These are phyloP conservation scores for Trichomalopsis sarcophagae DNA, from an alignment of 1,140 invertebrate genomes.

Conservation along the genomic window DNA sequence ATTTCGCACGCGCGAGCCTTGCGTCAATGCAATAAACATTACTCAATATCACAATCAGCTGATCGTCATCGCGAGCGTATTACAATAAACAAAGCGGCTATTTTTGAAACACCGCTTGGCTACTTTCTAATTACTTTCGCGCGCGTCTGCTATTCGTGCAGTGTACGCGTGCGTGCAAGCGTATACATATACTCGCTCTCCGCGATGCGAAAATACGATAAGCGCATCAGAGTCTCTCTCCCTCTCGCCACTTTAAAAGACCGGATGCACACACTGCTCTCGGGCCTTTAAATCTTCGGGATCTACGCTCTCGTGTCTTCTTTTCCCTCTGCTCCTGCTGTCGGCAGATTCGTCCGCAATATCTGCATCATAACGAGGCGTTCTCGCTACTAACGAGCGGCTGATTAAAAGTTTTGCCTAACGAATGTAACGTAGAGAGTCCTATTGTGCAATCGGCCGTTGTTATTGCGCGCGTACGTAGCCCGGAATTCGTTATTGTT, in stretches of 20 bases:
- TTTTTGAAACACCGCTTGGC: neutral
- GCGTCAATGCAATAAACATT: neutral
- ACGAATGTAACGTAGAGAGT: neutral
- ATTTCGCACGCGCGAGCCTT: neutral
- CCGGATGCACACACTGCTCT: constrained; percentile 33
- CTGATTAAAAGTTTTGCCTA: constrained; percentile 1
- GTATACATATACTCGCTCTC: neutral
- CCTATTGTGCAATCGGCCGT: neutral
- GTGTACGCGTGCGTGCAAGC: neutral
- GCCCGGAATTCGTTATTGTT: neutral
- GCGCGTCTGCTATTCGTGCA: neutral
- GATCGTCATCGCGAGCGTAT: neutral
- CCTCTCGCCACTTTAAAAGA: constrained; percentile 19
- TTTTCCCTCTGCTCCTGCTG: neutral
- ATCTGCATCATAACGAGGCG: neutral
- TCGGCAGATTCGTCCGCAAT: neutral
- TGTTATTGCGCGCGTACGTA: no score
- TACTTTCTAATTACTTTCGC: constrained; percentile 49
- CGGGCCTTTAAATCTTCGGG: constrained; percentile 38
- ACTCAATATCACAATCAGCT: neutral
- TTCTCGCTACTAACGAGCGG: neutral
- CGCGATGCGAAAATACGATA: constrained; percentile 32
- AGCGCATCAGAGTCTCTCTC: constrained; percentile 1
- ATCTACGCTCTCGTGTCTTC: constrained; percentile 37
- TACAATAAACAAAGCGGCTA: neutral